Evolutionary conservation across 2,888 invertebrate species (phyloP).

Genomic region (Cancer borealis): DNA sequence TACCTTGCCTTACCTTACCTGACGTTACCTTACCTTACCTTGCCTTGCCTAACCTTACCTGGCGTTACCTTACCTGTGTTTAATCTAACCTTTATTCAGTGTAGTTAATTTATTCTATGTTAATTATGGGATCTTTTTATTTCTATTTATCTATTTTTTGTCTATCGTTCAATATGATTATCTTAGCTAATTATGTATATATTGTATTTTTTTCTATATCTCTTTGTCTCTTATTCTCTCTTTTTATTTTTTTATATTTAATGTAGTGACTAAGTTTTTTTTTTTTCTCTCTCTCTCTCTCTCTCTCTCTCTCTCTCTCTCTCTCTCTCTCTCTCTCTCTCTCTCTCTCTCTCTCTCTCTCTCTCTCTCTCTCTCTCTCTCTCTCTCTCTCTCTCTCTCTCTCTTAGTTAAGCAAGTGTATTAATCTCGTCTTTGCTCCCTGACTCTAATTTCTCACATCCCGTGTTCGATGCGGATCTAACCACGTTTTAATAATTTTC

Average conservation of each 20-base stretch:
- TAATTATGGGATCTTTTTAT: too few relatives aligned
- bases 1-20: neutral
- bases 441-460: too few relatives aligned
- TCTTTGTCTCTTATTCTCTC: neutral
- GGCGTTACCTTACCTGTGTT: too few relatives aligned
- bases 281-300: neutral
- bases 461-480: too few relatives aligned
- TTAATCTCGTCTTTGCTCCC: too few relatives aligned
- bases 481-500: neutral
- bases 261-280: neutral
- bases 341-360: slow-evolving; percentile 54
- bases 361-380: slow-evolving; percentile 50
- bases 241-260: neutral
- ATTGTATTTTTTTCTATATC: too few relatives aligned
- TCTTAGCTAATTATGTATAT: too few relatives aligned
- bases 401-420: neutral
- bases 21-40: neutral
- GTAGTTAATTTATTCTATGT: too few relatives aligned
- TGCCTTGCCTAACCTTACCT: neutral
- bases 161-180: neutral
- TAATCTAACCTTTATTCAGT: neutral
- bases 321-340: slow-evolving; percentile 52
- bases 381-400: neutral
- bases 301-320: slow-evolving; percentile 50
- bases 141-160: neutral